phyloP scores from a whole-genome alignment of 2,797 vertebrate species.

The Ataeniobius toweri region DNA sequence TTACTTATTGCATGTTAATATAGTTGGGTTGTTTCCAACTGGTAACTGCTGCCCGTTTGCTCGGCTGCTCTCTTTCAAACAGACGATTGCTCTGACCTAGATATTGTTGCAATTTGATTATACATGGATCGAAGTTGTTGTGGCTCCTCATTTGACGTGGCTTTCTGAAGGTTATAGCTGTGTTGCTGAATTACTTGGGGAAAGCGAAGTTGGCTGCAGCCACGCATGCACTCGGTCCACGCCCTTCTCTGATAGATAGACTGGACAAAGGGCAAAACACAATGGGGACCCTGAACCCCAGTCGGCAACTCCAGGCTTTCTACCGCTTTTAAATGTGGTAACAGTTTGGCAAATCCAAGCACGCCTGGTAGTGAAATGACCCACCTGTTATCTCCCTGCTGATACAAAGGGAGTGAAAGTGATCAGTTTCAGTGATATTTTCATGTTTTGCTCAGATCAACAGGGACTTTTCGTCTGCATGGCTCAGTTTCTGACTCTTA shows the following conservation, averaged over 20 bases:
- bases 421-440: conserved; percentile 8
- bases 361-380: conserved; percentile 15
- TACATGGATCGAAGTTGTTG: conserved; percentile 48
- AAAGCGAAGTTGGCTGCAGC: conserved; percentile 54
- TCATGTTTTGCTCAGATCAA: conserved; percentile 23
- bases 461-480: neutral
- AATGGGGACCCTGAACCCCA: conserved; percentile 56
- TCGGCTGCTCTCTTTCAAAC: conserved; percentile 42
- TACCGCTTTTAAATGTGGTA: conserved; percentile 37
- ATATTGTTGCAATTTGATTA: conserved; percentile 63
- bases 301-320: conserved; percentile 40
- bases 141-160: conserved; percentile 33
- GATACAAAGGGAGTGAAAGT: conserved; percentile 1
- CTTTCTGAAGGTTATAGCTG: conserved; percentile 39
- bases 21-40: conserved; percentile 35
- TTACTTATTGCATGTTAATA: conserved; percentile 43
- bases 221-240: conserved; percentile 60
- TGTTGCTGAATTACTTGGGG: conserved; percentile 35
- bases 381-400: conserved; percentile 10
- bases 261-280: conserved; percentile 68
- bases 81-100: conserved; percentile 63
- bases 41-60: conserved; percentile 49
- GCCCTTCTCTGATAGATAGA: conserved; percentile 58
- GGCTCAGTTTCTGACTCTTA: neutral
- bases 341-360: conserved; percentile 27